A percentile compares a stretch with the other conserved stretches of the same genome.
Evolutionary conservation across 2,113 vertebrate genomes (phyloP).

Genomic region (Lycaon pictus): DNA sequence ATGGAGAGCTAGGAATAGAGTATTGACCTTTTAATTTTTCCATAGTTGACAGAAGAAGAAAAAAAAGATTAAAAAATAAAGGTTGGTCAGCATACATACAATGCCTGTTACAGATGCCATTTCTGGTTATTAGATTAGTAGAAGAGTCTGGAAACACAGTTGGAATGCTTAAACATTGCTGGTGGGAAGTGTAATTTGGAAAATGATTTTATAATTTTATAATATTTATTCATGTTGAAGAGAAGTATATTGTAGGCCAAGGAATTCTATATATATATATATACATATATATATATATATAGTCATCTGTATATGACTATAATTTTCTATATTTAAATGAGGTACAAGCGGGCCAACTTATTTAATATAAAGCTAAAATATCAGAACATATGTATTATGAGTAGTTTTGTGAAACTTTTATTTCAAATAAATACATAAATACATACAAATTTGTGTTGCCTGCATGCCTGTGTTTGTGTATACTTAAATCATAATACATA

Average conservation of each 20-base stretch:
- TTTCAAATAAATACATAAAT: background rate
- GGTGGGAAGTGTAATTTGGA: background rate
- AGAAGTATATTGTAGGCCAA: background rate
- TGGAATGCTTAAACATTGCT: background rate
- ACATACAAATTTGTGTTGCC: background rate
- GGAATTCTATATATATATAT: background rate
- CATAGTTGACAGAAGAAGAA: background rate
- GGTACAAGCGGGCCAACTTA: background rate
- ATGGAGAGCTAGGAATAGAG: background rate
- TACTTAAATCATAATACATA: background rate
- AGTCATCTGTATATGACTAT: background rate
- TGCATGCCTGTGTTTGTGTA: background rate
- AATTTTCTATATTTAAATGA: background rate
- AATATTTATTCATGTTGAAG: background rate
- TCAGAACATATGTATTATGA: background rate
- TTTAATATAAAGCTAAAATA: background rate
- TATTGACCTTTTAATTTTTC: background rate
- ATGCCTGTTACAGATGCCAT: background rate
- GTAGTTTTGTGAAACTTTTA: background rate
- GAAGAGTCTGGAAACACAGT: background rate
- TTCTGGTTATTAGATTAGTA: background rate
- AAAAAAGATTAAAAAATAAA: conserved; percentile 27
- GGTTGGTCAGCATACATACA: background rate
- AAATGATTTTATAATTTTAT: background rate
- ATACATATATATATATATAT: background rate